phyloP scores from a whole-genome alignment of 2,113 vertebrate genomes.

The Diadophis punctatus region DNA sequence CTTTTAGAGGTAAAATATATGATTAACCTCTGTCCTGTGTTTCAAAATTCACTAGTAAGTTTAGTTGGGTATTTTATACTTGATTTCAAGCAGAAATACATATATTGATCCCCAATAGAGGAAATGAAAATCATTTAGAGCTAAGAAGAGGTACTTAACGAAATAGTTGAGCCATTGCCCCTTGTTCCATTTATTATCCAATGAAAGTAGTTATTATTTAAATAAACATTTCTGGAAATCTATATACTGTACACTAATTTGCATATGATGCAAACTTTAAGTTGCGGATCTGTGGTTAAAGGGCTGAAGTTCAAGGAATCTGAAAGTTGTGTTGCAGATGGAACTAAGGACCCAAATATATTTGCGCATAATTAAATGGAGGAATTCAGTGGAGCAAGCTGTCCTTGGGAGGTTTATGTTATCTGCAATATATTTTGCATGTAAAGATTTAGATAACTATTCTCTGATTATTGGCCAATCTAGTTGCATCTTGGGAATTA shows the following conservation, averaged over 20 bases:
- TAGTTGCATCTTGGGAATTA: not conserved
- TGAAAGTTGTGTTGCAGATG: not conserved
- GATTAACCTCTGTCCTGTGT: not conserved
- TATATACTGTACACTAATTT: not conserved
- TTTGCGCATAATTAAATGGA: not conserved
- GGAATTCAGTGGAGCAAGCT: not conserved
- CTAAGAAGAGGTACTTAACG: not conserved
- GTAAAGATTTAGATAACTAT: slow-evolving; percentile 25
- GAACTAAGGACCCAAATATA: not conserved
- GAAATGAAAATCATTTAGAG: not conserved
- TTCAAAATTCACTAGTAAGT: not conserved
- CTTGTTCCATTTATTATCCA: not conserved
- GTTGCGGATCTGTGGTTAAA: not conserved
- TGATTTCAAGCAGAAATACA: not conserved
- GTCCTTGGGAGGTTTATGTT: not conserved
- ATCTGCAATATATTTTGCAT: not conserved
- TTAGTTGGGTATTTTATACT: not conserved
- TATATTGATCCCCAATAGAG: not conserved
- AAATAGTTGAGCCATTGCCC: not conserved
- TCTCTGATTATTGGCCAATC: not conserved
- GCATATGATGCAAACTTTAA: not conserved
- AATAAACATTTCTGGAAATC: not conserved
- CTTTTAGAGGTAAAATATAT: not conserved
- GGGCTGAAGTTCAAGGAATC: not conserved
- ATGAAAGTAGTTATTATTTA: not conserved